These are phyloP conservation scores for Agapornis roseicollis DNA, from an alignment of 2,113 vertebrate genomes.

Conservation along the genomic window DNA sequence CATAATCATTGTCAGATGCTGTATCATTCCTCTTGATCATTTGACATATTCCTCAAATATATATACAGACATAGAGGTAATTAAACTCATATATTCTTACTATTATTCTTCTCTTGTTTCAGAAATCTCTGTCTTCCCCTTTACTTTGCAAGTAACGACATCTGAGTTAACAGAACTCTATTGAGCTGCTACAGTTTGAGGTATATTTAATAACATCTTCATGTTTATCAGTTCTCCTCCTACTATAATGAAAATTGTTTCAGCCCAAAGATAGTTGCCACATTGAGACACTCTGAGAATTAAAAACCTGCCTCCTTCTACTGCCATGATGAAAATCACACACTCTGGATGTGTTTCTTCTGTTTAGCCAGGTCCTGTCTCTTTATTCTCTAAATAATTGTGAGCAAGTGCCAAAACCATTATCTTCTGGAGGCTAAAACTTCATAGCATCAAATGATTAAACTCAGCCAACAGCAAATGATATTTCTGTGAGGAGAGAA, in stretches of 20 bases:
- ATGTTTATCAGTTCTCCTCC: background rate
- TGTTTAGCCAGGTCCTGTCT: background rate
- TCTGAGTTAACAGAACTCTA: background rate
- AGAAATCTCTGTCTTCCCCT: background rate
- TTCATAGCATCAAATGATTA: background rate
- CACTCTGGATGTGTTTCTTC: background rate
- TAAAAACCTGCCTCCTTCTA: background rate
- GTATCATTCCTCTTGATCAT: slow-evolving; percentile 15
- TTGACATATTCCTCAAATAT: slow-evolving; percentile 31
- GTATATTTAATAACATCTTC: background rate
- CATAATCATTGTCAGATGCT: slow-evolving; percentile 41
- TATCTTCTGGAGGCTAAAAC: background rate
- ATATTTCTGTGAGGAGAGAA: background rate
- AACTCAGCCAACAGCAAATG: background rate
- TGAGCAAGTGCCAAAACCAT: background rate
- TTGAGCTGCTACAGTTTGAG: background rate
- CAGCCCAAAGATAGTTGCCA: background rate
- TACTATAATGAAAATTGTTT: background rate
- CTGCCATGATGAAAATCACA: background rate
- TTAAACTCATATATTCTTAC: slow-evolving; percentile 45
- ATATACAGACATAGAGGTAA: slow-evolving; percentile 39
- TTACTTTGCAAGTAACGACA: background rate
- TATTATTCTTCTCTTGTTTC: slow-evolving; percentile 39
- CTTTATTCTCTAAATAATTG: background rate
- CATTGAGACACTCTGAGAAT: background rate